These are phyloP conservation scores for Aphaenogaster ashmeadi DNA, from an alignment of 1,140 invertebrate genomes.

Conservation along the genomic window DNA sequence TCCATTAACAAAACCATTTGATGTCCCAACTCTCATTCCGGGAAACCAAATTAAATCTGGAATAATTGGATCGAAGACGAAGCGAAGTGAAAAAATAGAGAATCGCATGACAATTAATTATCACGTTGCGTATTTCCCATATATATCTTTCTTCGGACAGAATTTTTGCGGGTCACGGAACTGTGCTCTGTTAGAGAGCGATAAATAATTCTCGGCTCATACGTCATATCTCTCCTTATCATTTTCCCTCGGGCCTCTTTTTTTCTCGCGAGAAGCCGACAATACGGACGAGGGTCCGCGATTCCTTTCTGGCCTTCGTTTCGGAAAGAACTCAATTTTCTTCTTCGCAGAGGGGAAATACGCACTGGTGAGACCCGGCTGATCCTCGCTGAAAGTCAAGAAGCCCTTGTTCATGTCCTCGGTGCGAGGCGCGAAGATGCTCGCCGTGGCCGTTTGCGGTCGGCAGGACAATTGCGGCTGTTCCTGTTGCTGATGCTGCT, in stretches of 20 bases:
- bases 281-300: neutral
- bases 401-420: constrained; percentile 98
- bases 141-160: neutral
- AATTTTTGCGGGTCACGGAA: constrained; percentile 3
- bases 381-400: constrained; percentile 95
- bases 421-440: constrained; percentile 94
- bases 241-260: neutral
- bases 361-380: constrained; percentile 94
- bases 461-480: constrained; percentile 82
- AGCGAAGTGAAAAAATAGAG: neutral
- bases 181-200: neutral
- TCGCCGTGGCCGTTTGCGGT: constrained; percentile 90
- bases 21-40: neutral
- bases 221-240: neutral
- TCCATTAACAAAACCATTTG: neutral
- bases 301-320: neutral
- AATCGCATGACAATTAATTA: constrained; percentile 6
- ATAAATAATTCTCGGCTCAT: constrained; percentile 24
- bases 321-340: neutral
- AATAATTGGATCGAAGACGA: neutral
- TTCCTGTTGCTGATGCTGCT: constrained; percentile 67
- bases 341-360: constrained; percentile 72
- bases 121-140: neutral
- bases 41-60: neutral
- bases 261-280: neutral